These are phyloP conservation scores for Bettongia penicillata DNA, from an alignment of 2,113 vertebrate species.

Conservation along the genomic window DNA sequence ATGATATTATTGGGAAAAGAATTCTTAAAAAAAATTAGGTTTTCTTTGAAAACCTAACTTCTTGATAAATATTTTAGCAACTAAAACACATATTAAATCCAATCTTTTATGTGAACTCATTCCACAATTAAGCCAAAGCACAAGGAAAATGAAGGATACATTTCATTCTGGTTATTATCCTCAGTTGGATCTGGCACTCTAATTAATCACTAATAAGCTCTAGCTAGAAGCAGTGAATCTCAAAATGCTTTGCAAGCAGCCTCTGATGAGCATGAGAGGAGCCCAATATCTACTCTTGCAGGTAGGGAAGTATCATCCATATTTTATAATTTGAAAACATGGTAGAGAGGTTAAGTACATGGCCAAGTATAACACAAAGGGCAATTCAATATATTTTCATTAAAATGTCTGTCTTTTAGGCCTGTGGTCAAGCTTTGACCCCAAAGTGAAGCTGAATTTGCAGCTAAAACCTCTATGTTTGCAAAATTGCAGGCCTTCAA, in stretches of 20 bases:
- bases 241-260: background rate
- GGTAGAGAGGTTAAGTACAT: background rate
- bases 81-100: background rate
- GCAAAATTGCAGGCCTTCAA: background rate
- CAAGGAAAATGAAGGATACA: background rate
- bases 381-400: slow-evolving; percentile 10
- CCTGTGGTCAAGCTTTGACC: slow-evolving; percentile 30
- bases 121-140: background rate
- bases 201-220: background rate
- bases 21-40: background rate
- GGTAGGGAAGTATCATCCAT: background rate
- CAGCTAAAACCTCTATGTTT: background rate
- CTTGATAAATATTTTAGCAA: background rate
- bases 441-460: slow-evolving; percentile 3
- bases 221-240: slow-evolving; percentile 1
- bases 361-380: background rate
- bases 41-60: background rate
- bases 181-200: background rate
- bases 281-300: background rate
- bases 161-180: background rate
- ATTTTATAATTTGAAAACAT: slow-evolving; percentile 31
- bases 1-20: background rate
- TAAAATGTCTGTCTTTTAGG: slow-evolving; percentile 11
- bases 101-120: slow-evolving; percentile 4
- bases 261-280: background rate